Conservation (phyloP, 2,888 invertebrate species). For the Epirrhoe tristata region DNA sequence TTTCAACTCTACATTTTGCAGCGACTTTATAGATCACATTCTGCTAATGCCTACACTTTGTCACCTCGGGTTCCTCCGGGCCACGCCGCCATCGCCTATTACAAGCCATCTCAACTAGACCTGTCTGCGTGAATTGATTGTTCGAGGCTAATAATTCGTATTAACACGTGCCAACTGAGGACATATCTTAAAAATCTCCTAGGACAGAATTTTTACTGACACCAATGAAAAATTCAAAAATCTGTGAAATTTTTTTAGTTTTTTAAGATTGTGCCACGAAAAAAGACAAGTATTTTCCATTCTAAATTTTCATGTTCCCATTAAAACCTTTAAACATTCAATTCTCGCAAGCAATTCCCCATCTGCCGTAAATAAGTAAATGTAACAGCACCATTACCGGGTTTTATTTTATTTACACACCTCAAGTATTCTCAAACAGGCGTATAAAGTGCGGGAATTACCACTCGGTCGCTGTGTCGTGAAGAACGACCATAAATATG, state of each 20-base stretch:
- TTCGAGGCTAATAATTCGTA: constrained; percentile 48
- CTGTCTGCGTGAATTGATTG: constrained; percentile 58
- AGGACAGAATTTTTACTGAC: not conserved
- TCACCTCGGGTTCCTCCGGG: constrained; percentile 34
- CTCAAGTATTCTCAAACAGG: constrained; percentile 66
- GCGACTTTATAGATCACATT: not conserved
- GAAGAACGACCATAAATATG: constrained; percentile 58
- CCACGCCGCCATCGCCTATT: constrained; percentile 55
- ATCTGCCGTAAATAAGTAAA: constrained; percentile 64
- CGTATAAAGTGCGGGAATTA: constrained; percentile 73
- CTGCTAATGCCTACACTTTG: not conserved
- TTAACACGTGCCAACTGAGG: constrained; percentile 26
- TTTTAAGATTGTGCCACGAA: too few relatives aligned
- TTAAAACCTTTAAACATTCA: constrained; percentile 30
- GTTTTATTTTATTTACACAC: constrained; percentile 76
- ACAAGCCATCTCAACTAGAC: constrained; percentile 54
- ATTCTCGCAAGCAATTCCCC: constrained; percentile 36
- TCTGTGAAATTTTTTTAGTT: too few relatives aligned
- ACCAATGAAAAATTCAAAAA: too few relatives aligned
- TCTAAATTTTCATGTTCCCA: constrained; percentile 11
- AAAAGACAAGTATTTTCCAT: not conserved
- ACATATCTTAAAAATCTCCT: not conserved
- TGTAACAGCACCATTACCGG: constrained; percentile 67
- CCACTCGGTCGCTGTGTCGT: constrained; percentile 60
- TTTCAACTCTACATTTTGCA: too few relatives aligned